phyloP scores from a whole-genome alignment of 2,888 invertebrate genomes.

The Baronia brevicornis region DNA sequence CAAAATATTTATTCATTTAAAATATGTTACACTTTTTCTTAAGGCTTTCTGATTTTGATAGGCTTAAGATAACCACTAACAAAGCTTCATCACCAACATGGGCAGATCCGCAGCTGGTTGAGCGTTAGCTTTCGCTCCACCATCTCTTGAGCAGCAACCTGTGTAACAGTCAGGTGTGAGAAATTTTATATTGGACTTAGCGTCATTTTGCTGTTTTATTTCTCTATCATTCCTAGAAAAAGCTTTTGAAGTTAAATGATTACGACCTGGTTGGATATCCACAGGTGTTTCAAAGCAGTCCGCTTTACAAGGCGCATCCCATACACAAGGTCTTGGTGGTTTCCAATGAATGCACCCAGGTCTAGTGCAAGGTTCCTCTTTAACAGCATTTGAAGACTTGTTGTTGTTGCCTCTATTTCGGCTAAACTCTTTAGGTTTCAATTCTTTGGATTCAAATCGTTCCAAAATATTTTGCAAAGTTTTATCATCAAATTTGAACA shows the following conservation, averaged over 20 bases:
- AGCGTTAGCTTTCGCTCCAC: constrained; percentile 31
- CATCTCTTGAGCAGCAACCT: constrained; percentile 51
- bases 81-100: constrained; percentile 61
- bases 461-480: constrained; percentile 36
- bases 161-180: constrained; percentile 32
- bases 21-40: constrained; percentile 57
- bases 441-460: constrained; percentile 40
- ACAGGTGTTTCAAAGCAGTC: constrained; percentile 56
- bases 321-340: constrained; percentile 58
- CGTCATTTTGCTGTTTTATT: background rate
- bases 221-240: background rate
- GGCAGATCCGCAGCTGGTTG: constrained; percentile 46
- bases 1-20: too few relatives aligned
- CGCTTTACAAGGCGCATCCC: constrained; percentile 60
- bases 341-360: constrained; percentile 56
- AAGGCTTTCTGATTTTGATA: constrained; percentile 32
- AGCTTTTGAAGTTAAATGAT: constrained; percentile 30
- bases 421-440: constrained; percentile 23
- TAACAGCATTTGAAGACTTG: too few relatives aligned
- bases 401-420: constrained; percentile 42
- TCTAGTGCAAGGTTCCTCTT: constrained; percentile 47
- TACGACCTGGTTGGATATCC: constrained; percentile 45
- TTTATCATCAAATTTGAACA: constrained; percentile 43
- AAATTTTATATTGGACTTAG: background rate
- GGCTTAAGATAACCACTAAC: constrained; percentile 28